Conservation (phyloP, 2,888 invertebrate genomes). For the Ptilodon capucinus region DNA sequence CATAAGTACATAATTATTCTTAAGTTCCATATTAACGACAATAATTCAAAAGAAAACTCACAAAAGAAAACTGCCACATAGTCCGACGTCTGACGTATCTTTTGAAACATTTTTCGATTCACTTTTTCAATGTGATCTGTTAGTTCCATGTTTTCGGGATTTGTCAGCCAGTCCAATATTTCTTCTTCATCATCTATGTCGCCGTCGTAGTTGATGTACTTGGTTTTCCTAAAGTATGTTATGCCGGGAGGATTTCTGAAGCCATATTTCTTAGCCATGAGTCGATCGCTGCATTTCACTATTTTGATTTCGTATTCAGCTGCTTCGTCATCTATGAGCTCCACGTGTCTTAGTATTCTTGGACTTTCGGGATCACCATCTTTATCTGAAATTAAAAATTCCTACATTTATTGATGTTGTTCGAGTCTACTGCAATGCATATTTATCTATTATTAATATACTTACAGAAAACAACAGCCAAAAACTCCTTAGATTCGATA, state of each 20-base stretch:
- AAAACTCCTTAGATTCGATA: conserved; percentile 94
- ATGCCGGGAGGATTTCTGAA: conserved; percentile 94
- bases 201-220: conserved; percentile 95
- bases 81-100: conserved; percentile 93
- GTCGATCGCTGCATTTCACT: conserved; percentile 91
- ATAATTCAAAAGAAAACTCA: conserved; percentile 78
- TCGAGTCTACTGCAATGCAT: background rate
- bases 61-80: conserved; percentile 97
- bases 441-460: conserved; percentile 41
- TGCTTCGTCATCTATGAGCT: conserved; percentile 95
- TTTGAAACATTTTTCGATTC: conserved; percentile 96
- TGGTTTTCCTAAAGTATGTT: conserved; percentile 94
- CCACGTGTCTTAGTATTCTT: conserved; percentile 91
- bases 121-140: conserved; percentile 96
- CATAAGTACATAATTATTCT: conserved; percentile 5
- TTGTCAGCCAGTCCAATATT: conserved; percentile 95
- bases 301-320: conserved; percentile 95
- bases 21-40: background rate
- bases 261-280: conserved; percentile 97
- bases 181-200: conserved; percentile 96
- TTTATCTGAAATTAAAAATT: conserved; percentile 82
- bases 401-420: background rate
- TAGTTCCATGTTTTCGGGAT: conserved; percentile 96
- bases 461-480: conserved; percentile 97
- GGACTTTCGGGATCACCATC: conserved; percentile 92